Evolutionary conservation across 2,797 vertebrate species (phyloP).

Genomic region (Tapirus indicus): DNA sequence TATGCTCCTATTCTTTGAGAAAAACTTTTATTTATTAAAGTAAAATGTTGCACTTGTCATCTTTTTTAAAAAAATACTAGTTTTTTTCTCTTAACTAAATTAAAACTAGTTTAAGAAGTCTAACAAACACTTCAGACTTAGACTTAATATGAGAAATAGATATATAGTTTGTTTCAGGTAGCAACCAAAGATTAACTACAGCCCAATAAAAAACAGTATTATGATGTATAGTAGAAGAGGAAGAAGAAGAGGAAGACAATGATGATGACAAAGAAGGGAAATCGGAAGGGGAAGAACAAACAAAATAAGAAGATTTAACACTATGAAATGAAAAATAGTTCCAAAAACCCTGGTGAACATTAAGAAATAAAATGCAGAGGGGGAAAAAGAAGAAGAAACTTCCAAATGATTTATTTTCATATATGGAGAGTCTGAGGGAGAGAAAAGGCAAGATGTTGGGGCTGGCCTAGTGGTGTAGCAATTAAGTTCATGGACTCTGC

Average conservation of each 20-base stretch:
- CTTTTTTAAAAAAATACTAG: neutral
- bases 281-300: neutral
- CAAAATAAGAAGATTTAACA: neutral
- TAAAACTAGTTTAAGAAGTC: slow-evolving; percentile 30
- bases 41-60: neutral
- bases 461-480: too few relatives aligned
- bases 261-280: neutral
- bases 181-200: neutral
- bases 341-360: neutral
- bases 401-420: slow-evolving; percentile 45
- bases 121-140: slow-evolving; percentile 20
- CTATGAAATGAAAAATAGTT: neutral
- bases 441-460: slow-evolving; percentile 4
- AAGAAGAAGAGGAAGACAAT: neutral
- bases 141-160: neutral
- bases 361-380: slow-evolving; percentile 21
- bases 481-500: too few relatives aligned
- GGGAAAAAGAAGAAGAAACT: neutral
- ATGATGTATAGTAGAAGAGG: neutral
- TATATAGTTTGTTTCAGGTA: neutral
- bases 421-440: neutral
- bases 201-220: neutral
- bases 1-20: neutral
- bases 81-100: slow-evolving; percentile 14
- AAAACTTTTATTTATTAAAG: slow-evolving; percentile 8